Percentiles rank a stretch among this genome's conserved stretches.
phyloP scores from a whole-genome alignment of 2,113 vertebrate genomes.

The Platycercus adscitus region DNA sequence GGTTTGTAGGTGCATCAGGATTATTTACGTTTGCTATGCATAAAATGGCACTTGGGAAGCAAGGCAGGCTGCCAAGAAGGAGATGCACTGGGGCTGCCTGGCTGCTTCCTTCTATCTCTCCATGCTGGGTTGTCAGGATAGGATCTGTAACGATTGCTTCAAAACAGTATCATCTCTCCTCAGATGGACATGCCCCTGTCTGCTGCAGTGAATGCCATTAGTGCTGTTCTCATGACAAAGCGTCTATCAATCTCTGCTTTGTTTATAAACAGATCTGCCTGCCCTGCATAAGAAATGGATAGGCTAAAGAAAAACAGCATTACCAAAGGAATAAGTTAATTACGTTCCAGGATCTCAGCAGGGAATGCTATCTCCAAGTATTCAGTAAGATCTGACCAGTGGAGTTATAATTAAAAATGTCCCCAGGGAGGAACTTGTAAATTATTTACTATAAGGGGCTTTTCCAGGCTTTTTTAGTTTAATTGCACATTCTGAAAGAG shows the following conservation, averaged over 20 bases:
- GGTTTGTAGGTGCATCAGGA: neutral
- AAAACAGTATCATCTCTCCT: slow-evolving; percentile 50
- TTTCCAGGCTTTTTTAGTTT: slow-evolving; percentile 60
- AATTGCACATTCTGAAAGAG: slow-evolving; percentile 16
- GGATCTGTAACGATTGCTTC: slow-evolving; percentile 44
- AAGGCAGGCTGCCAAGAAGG: slow-evolving; percentile 1
- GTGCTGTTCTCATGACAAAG: slow-evolving; percentile 27
- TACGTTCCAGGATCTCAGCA: slow-evolving; percentile 44
- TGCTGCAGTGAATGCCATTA: slow-evolving; percentile 6
- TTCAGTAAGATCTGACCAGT: slow-evolving; percentile 58
- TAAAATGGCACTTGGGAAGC: slow-evolving; percentile 1
- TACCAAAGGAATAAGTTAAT: slow-evolving; percentile 53
- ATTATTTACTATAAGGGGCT: slow-evolving; percentile 68
- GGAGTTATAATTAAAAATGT: slow-evolving; percentile 61
- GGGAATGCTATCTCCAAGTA: slow-evolving; percentile 42
- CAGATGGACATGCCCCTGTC: slow-evolving; percentile 30
- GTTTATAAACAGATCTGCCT: slow-evolving; percentile 64
- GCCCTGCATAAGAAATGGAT: slow-evolving; percentile 12
- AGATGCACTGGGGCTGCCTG: neutral
- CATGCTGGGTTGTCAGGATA: slow-evolving; percentile 37
- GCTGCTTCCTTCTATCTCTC: slow-evolving; percentile 4
- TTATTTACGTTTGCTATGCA: slow-evolving; percentile 28
- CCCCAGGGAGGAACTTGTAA: slow-evolving; percentile 54
- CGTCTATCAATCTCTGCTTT: slow-evolving; percentile 39
- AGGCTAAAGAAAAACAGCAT: slow-evolving; percentile 46